These are phyloP conservation scores for Apotomis betuletana DNA, from an alignment of 2,888 invertebrate species.

Conservation along the genomic window DNA sequence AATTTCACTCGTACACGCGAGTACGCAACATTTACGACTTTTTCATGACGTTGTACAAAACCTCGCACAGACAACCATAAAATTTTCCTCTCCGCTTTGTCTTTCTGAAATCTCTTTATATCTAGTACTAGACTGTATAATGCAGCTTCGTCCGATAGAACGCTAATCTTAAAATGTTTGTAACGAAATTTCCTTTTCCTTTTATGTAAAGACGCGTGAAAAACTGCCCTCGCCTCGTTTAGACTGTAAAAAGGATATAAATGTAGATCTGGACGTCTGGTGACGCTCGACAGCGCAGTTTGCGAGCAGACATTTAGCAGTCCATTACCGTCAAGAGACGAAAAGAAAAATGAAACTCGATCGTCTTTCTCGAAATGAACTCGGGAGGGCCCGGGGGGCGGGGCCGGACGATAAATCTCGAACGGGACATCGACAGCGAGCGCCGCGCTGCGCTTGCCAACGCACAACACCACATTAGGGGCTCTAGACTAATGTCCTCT, in stretches of 20 bases:
- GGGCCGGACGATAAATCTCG: slow-evolving; percentile 65
- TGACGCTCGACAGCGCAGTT: slow-evolving; percentile 35
- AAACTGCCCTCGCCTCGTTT: slow-evolving; percentile 11
- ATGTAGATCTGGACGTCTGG: slow-evolving; percentile 38
- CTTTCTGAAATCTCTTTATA: slow-evolving; percentile 57
- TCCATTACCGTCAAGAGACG: slow-evolving; percentile 55
- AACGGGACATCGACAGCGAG: slow-evolving; percentile 61
- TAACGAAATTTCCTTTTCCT: slow-evolving; percentile 21
- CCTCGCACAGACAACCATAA: slow-evolving; percentile 67
- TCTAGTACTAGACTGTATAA: slow-evolving; percentile 10
- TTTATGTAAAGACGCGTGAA: slow-evolving; percentile 21
- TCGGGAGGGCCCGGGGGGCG: slow-evolving; percentile 52
- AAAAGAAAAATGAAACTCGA: slow-evolving; percentile 61
- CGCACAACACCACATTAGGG: slow-evolving; percentile 65
- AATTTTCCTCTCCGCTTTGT: slow-evolving; percentile 60
- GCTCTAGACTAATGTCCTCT: slow-evolving; percentile 61
- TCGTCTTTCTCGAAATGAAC: slow-evolving; percentile 61
- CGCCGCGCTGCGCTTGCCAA: slow-evolving; percentile 56
- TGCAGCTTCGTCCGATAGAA: too few species aligned
- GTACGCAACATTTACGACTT: slow-evolving; percentile 76
- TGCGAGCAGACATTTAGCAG: slow-evolving; percentile 52
- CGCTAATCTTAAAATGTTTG: slow-evolving; percentile 6
- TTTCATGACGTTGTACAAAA: slow-evolving; percentile 71
- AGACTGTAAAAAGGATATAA: slow-evolving; percentile 34
- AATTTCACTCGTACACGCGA: slow-evolving; percentile 70